phyloP scores from a whole-genome alignment of 2,113 vertebrate species.

The Ochotona curzoniae region DNA sequence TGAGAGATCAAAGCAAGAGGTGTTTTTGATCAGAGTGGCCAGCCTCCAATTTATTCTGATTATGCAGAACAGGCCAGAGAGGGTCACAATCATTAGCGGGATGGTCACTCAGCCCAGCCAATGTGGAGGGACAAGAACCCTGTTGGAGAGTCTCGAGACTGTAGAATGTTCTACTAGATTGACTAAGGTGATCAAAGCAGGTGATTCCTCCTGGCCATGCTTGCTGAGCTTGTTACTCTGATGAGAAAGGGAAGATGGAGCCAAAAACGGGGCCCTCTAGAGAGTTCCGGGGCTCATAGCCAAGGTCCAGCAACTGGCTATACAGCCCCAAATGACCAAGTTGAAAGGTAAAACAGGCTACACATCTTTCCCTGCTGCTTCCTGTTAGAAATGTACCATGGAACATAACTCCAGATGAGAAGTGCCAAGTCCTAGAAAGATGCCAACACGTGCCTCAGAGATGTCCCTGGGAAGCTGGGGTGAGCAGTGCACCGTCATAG shows the following conservation, averaged over 20 bases:
- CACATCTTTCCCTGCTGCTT: neutral
- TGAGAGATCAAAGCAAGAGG: constrained; percentile 75
- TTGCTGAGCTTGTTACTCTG: neutral
- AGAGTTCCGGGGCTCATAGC: neutral
- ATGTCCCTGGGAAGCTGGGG: neutral
- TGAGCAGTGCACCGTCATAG: neutral
- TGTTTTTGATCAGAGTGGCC: constrained; percentile 62
- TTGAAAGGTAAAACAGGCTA: neutral
- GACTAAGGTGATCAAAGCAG: neutral
- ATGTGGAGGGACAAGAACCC: neutral
- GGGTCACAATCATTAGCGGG: constrained; percentile 60
- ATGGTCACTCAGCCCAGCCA: constrained; percentile 24
- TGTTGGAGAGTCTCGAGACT: neutral
- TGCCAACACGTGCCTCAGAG: neutral
- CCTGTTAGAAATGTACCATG: neutral
- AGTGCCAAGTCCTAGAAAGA: neutral
- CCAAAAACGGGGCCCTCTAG: neutral
- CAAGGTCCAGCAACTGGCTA: neutral
- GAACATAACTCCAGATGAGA: neutral
- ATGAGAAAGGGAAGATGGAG: neutral
- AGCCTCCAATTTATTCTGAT: constrained; percentile 70
- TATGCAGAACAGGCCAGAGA: constrained; percentile 66
- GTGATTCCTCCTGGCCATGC: neutral
- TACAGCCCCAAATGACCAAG: neutral
- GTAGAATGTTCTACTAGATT: neutral